Evolutionary conservation across 2,797 vertebrate genomes (phyloP).

Genomic region (Poecilia wingei): DNA sequence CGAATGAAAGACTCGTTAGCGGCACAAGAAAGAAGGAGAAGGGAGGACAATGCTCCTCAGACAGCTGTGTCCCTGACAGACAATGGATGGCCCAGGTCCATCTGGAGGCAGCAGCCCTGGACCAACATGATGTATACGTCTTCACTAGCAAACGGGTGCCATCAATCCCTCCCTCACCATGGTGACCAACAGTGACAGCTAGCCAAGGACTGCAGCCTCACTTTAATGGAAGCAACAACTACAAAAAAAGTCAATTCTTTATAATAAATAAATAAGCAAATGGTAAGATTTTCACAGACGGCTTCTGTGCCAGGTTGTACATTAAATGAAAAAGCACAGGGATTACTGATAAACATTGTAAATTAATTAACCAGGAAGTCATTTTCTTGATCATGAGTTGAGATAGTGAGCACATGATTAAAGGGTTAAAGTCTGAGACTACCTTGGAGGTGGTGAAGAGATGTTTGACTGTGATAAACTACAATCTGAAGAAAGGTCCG

Average conservation of each 20-base stretch:
- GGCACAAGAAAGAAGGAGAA: conserved; percentile 42
- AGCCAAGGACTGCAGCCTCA: conserved; percentile 60
- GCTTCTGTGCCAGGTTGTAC: background rate
- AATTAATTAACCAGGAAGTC: background rate
- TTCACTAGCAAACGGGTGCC: conserved; percentile 92
- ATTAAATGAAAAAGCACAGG: background rate
- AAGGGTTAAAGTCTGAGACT: background rate
- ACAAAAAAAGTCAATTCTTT: conserved; percentile 1
- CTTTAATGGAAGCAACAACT: conserved; percentile 6
- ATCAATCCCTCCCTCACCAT: conserved; percentile 90
- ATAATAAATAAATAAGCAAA: background rate
- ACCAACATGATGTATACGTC: conserved; percentile 98
- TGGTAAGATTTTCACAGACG: background rate
- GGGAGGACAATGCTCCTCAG: conserved; percentile 51
- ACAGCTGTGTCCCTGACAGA: conserved; percentile 98
- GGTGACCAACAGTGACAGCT: conserved; percentile 87
- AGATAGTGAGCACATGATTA: background rate
- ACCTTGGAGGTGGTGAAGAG: background rate
- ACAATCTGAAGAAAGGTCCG: background rate
- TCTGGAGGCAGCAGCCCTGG: conserved; percentile 93
- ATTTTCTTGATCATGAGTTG: background rate
- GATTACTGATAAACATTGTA: background rate
- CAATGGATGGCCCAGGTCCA: conserved; percentile 95
- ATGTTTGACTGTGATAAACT: background rate
- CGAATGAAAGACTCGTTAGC: conserved; percentile 52